These are phyloP conservation scores for Ifrita kowaldi DNA, from an alignment of 2,113 vertebrate species.

Conservation along the genomic window DNA sequence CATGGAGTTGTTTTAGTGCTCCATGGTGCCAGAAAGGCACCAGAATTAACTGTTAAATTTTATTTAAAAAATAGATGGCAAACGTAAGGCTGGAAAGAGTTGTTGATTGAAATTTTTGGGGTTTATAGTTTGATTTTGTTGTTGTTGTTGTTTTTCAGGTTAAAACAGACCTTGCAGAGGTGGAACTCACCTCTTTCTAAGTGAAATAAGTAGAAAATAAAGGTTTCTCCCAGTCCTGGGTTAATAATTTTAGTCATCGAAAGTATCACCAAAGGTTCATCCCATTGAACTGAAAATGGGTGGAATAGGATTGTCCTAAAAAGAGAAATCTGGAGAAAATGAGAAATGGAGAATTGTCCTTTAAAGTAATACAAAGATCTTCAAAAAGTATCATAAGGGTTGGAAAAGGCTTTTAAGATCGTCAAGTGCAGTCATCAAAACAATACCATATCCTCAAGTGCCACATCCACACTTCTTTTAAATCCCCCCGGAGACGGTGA, in stretches of 20 bases:
- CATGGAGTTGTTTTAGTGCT: not conserved
- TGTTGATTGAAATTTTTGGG: not conserved
- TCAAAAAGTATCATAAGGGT: not conserved
- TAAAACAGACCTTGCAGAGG: not conserved
- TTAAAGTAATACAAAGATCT: not conserved
- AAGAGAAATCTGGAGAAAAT: not conserved
- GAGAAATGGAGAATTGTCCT: not conserved
- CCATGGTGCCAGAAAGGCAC: not conserved
- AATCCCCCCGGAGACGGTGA: not conserved
- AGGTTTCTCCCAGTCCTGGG: not conserved
- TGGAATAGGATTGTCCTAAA: not conserved
- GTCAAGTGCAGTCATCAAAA: not conserved
- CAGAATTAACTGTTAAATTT: not conserved
- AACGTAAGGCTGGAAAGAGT: not conserved
- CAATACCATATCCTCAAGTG: not conserved
- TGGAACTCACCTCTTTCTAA: not conserved
- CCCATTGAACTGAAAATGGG: not conserved
- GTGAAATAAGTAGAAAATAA: not conserved
- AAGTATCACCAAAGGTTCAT: not conserved
- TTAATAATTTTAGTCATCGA: not conserved
- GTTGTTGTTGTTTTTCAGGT: not conserved
- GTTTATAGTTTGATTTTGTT: not conserved
- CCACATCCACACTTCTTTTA: not conserved
- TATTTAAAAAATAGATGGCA: not conserved
- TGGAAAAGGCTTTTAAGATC: not conserved